Conservation (phyloP, 2,888 invertebrate species). For the Hermaeophaga mercurialis region DNA sequence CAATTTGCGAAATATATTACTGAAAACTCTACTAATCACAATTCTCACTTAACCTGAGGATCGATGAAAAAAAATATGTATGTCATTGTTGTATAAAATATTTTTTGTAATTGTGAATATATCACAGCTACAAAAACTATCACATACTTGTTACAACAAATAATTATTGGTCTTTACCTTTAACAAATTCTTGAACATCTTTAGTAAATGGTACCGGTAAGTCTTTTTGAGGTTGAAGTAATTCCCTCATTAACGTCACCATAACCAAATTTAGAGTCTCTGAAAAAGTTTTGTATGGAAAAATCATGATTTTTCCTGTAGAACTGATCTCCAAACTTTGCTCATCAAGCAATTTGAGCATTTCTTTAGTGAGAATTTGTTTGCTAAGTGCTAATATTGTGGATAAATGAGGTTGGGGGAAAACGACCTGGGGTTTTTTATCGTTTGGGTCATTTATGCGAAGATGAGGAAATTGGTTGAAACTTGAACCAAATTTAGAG, state of each 20-base stretch:
- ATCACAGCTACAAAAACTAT: no score
- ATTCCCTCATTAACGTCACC: constrained; percentile 88
- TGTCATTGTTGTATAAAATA: no score
- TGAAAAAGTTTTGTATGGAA: constrained; percentile 93
- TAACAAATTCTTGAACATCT: constrained; percentile 74
- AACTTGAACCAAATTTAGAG: constrained; percentile 89
- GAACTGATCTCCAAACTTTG: constrained; percentile 81
- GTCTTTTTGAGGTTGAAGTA: constrained; percentile 89
- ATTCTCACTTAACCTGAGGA: no score
- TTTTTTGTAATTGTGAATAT: no score
- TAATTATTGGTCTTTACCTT: constrained; percentile 44
- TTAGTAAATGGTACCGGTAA: constrained; percentile 88
- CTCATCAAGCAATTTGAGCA: constrained; percentile 77
- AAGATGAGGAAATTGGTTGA: constrained; percentile 87
- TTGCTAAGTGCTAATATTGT: constrained; percentile 81
- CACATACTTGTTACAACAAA: neutral
- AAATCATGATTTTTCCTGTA: constrained; percentile 71
- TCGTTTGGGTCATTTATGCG: constrained; percentile 72
- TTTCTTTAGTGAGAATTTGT: constrained; percentile 83
- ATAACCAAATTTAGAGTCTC: constrained; percentile 93
- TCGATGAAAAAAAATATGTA: no score
- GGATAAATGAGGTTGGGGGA: constrained; percentile 79
- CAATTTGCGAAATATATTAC: no score
- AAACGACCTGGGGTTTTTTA: constrained; percentile 67
- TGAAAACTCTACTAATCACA: no score